Percentiles rank a stretch among this genome's conserved stretches.
Conservation (phyloP, 2,888 invertebrate species). For the Spialia ferax region DNA sequence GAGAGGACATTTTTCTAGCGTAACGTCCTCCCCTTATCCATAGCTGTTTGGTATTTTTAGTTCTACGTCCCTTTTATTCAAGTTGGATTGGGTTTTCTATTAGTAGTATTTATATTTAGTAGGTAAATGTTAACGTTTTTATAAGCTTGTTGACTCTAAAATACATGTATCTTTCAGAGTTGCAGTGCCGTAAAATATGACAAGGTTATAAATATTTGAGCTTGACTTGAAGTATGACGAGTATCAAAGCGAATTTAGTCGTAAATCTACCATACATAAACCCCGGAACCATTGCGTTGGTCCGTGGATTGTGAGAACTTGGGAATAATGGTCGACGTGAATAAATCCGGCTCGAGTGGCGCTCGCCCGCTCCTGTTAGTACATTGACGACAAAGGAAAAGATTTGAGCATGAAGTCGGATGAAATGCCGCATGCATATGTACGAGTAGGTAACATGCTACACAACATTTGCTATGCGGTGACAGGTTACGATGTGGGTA, state of each 20-base stretch:
- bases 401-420: neutral
- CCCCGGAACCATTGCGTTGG: neutral
- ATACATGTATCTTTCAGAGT: too few relatives aligned
- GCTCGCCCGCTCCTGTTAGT: neutral
- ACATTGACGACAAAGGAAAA: neutral
- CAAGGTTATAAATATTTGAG: too few relatives aligned
- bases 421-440: neutral
- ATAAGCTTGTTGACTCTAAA: too few relatives aligned
- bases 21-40: neutral
- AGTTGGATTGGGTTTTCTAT: neutral
- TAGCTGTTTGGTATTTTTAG: slow-evolving; percentile 3
- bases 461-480: too few relatives aligned
- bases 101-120: too few relatives aligned
- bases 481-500: too few relatives aligned
- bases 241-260: neutral
- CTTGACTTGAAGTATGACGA: too few relatives aligned
- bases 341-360: neutral
- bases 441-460: too few relatives aligned
- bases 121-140: too few relatives aligned
- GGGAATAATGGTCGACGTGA: neutral
- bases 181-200: too few relatives aligned
- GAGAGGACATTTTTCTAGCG: slow-evolving; percentile 31
- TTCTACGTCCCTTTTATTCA: neutral
- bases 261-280: neutral
- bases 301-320: neutral